phyloP scores from a whole-genome alignment of 2,113 vertebrate species.

The Cheirogaleus medius region DNA sequence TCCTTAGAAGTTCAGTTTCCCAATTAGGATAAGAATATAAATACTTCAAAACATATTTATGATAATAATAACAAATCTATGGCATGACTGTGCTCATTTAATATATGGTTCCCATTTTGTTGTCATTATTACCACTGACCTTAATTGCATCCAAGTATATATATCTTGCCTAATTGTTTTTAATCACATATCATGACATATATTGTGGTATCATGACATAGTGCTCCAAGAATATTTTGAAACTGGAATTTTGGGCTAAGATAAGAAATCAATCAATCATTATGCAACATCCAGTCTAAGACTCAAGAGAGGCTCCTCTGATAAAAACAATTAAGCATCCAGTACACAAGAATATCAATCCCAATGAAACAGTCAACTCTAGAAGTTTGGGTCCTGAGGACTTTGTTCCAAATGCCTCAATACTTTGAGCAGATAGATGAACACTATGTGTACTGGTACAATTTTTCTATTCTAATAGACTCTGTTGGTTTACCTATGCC shows the following conservation, averaged over 20 bases:
- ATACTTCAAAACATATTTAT: not conserved
- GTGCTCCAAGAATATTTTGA: not conserved
- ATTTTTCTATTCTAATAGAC: not conserved
- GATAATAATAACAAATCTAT: not conserved
- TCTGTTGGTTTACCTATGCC: not conserved
- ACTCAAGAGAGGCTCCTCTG: not conserved
- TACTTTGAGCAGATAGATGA: not conserved
- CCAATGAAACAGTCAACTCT: not conserved
- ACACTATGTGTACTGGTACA: rapidly evolving
- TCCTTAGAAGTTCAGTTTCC: not conserved
- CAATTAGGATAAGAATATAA: not conserved
- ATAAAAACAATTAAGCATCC: not conserved
- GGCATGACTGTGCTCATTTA: not conserved
- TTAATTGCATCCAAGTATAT: not conserved
- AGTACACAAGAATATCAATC: not conserved
- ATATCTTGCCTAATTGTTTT: not conserved
- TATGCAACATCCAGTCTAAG: rapidly evolving
- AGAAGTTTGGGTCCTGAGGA: not conserved
- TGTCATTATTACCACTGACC: not conserved
- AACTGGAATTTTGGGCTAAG: not conserved
- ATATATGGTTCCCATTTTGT: not conserved
- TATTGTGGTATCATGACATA: not conserved
- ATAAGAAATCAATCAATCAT: not conserved
- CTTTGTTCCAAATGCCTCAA: not conserved
- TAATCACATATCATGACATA: not conserved